Evolutionary conservation across 1,140 invertebrate genomes (phyloP).

Genomic region (Popillia japonica): DNA sequence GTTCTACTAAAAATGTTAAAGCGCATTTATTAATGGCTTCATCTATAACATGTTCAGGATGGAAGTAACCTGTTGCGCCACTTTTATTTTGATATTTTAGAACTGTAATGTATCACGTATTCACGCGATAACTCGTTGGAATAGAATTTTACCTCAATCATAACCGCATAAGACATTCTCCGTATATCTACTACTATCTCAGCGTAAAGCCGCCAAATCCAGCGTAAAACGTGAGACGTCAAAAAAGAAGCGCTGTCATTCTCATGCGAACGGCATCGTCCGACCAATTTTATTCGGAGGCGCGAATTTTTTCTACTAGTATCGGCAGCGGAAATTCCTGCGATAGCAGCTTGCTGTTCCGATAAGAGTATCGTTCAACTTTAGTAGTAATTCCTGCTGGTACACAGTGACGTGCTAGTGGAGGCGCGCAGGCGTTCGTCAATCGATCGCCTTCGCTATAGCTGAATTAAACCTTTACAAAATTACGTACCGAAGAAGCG

Average conservation of each 20-base stretch:
- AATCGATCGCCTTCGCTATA: neutral
- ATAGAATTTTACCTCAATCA: too few relatives aligned
- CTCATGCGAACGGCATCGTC: neutral
- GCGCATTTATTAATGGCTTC: too few relatives aligned
- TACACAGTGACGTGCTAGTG: neutral
- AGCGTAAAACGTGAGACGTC: neutral
- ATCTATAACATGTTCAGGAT: too few relatives aligned
- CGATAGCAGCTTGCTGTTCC: neutral
- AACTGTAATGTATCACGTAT: too few relatives aligned
- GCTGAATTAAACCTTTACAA: neutral
- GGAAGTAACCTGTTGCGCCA: too few relatives aligned
- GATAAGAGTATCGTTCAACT: constrained; percentile 27
- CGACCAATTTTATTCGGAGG: neutral
- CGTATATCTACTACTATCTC: neutral
- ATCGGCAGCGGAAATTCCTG: constrained; percentile 16
- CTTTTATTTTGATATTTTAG: too few relatives aligned
- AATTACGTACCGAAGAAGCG: neutral
- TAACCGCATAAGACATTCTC: neutral
- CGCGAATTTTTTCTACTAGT: constrained; percentile 4
- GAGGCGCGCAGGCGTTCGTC: constrained; percentile 22
- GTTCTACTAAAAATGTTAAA: too few relatives aligned
- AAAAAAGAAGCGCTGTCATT: constrained; percentile 12
- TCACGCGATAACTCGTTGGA: too few relatives aligned
- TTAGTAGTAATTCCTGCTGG: neutral
- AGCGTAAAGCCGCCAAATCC: neutral